Evolutionary conservation across 2,888 invertebrate genomes (phyloP), one percentile per base, ranked within the genome.

Genomic region (Microchrysa polita): DNA sequence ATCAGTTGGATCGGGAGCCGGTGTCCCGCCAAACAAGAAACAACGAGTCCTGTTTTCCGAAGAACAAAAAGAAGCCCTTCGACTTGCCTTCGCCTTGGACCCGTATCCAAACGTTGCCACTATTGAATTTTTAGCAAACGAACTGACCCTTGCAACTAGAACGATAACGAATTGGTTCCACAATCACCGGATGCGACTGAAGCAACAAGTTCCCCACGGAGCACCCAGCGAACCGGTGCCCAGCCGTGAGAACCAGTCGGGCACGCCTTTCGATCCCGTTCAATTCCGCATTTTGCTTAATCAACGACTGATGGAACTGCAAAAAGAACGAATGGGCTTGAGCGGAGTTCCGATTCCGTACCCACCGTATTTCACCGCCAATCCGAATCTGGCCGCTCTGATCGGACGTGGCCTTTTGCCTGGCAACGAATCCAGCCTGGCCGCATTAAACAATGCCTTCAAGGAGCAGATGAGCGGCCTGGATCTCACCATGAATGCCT

Each of bases 121-220:
- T 74, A 97, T 98, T 78, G 98, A 98, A 83, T 96, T 96, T 82
- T 88, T 99, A 74, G 97, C 98, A 40, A 90, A 91, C 40, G 97
- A 97, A 84, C 87, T 99, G 73, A 93, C 92, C 9, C 88, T 99
- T 53, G 95, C 96, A 5, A 93, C 97, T 67, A 89, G 98, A 79
- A 98, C 98, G 72, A 98, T 99, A 80, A 97, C 97, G 76, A 99
- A 99, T 86, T 99, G 99, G 99, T 99, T 99, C 88, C 98, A 99
- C 88, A 99, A 99, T 84, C 98, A 99, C 84, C 91, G 99, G 80
- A 99, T 99, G 96, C 90, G 99, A 77, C 90, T 97, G 82, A 98
- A 98, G 86, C 95, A 95, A 82, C 94, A 94, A 82, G 91, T 91
- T 71, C 93, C 94, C 1, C 94, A 94, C 80, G 91, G 92, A 0